These are phyloP conservation scores for Merops nubicus DNA, from an alignment of 2,113 vertebrate genomes.

Conservation along the genomic window DNA sequence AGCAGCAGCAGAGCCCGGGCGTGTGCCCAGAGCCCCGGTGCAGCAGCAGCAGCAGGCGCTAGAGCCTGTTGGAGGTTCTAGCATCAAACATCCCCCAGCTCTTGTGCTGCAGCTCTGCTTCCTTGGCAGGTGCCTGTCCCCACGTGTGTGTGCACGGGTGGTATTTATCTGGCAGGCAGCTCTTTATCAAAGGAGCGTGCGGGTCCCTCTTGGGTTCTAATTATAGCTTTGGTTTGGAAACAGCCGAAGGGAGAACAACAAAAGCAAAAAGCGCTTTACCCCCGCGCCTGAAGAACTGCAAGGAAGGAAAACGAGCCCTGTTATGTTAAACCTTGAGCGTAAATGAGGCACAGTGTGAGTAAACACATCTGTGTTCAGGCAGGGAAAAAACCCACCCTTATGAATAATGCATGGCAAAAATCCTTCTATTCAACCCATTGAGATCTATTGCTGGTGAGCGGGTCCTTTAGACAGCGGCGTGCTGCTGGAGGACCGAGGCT, in stretches of 20 bases:
- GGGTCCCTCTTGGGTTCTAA: constrained; percentile 62
- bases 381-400: background rate
- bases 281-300: background rate
- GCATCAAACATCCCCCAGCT: background rate
- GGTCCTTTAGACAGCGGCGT: background rate
- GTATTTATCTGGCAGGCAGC: constrained; percentile 39
- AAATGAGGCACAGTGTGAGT: constrained; percentile 76
- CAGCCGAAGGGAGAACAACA: constrained; percentile 24
- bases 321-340: constrained; percentile 67
- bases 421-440: background rate
- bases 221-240: constrained; percentile 68
- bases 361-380: constrained; percentile 77
- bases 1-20: too few species aligned
- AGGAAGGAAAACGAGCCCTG: constrained; percentile 35
- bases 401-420: constrained; percentile 37
- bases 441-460: background rate
- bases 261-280: background rate
- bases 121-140: background rate
- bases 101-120: background rate
- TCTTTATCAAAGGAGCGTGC: constrained; percentile 66
- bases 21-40: too few species aligned
- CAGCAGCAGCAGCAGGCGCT: background rate
- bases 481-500: background rate
- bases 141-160: constrained; percentile 2
- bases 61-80: background rate